These are phyloP conservation scores for Meganola albula DNA, from an alignment of 2,888 invertebrate genomes.

Conservation along the genomic window DNA sequence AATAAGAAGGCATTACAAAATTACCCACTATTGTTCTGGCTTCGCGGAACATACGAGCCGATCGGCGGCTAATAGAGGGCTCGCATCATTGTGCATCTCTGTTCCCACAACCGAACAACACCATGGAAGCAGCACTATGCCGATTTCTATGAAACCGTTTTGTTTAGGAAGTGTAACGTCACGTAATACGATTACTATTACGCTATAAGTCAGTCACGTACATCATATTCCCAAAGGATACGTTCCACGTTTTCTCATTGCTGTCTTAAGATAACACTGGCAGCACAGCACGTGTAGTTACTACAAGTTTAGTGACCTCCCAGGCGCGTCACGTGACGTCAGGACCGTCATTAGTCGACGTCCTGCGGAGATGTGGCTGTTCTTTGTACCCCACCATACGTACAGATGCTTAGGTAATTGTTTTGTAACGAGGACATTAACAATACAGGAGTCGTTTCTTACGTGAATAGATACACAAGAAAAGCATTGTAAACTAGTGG, in stretches of 20 bases:
- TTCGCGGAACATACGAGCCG: conserved; percentile 62
- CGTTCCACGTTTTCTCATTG: conserved; percentile 33
- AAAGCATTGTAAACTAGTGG: conserved; percentile 6
- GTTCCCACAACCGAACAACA: conserved; percentile 52
- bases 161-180: conserved; percentile 32
- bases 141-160: conserved; percentile 37
- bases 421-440: conserved; percentile 39
- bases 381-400: conserved; percentile 34
- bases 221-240: conserved; percentile 26
- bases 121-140: conserved; percentile 38
- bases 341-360: conserved; percentile 48
- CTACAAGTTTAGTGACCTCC: conserved; percentile 50
- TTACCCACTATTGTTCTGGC: conserved; percentile 71
- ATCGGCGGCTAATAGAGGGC: conserved; percentile 57
- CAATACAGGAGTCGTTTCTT: conserved; percentile 26
- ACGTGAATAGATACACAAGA: conserved; percentile 16
- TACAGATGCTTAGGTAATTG: conserved; percentile 38
- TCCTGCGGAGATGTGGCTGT: conserved; percentile 45
- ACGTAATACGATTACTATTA: conserved; percentile 36
- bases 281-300: conserved; percentile 43
- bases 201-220: conserved; percentile 26
- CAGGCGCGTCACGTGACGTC: conserved; percentile 29
- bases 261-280: conserved; percentile 40
- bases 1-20: conserved; percentile 74
- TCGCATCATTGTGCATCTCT: conserved; percentile 58